Evolutionary conservation across 2,113 vertebrate genomes (phyloP), one percentile per base, ranked within the genome.

Genomic region (Atherinomorus stipes): DNA sequence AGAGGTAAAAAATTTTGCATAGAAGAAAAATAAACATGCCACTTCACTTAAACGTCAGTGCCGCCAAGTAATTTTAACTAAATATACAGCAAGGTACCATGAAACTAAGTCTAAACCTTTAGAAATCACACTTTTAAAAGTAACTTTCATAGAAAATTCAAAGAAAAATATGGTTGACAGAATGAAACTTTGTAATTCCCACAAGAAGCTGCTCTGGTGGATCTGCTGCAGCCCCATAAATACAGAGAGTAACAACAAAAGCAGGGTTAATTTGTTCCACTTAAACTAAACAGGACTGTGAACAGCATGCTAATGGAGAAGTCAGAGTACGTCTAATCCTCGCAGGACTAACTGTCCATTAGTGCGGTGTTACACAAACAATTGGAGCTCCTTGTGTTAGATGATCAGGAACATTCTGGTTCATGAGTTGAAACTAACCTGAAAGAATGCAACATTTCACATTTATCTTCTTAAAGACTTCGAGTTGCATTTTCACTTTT

Each of bases 201-300:
- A 21, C 19, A 11, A 12, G 11, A 64, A 34, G 61, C 61, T 50
- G 45, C n/a, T 22, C 61, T 28, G 45, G 9, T 49, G 18, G 60
- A 7, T 47, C 18, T 64, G 38, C n/a, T 50, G 26, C 18, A 64
- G 19, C 44, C 21, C 23, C 50, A 25, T 5, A 57, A 11, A 11
- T 50, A 50, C 18, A 28, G 2, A 8, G 10, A 19, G 2, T 11
- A 13, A 7, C 13, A 37, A 11, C 53, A 54, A 60, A 77, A 68
- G 25, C 50, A 56, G 15, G 4, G 51, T 76, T 83, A 74, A 83
- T 71, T 83, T 64, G 61, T 31, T 62, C 37, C 37, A 61, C 38
- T 54, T 58, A 75, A 80, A 59, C 59, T 37, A 19, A 59, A 37
- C 28, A 60, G 38, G 31, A 0, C 58, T 67, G 52, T 71, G 68